Conservation (phyloP, 1,140 invertebrate species). For the Ditylenchus dipsaci region DNA sequence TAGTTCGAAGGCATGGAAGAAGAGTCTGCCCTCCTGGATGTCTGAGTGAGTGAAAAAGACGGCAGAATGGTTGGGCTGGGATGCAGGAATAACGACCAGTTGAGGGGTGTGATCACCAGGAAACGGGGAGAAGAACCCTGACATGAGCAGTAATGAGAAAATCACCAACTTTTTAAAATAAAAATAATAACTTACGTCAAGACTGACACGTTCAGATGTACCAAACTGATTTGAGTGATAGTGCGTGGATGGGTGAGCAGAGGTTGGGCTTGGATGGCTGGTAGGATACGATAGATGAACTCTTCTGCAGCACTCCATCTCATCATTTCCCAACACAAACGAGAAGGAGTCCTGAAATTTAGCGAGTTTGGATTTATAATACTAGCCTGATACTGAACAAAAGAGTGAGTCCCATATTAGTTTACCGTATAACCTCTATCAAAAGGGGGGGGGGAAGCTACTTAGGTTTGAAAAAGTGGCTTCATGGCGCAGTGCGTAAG, state of each 20-base stretch:
- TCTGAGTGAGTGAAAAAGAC: slow-evolving; percentile 54
- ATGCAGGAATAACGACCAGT: slow-evolving; percentile 45
- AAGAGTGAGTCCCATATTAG: too few species aligned
- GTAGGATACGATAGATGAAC: slow-evolving; percentile 34
- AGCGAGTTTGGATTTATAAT: too few species aligned
- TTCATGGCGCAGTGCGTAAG: too few species aligned
- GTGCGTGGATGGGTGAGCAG: slow-evolving; percentile 43
- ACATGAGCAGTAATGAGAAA: too few species aligned
- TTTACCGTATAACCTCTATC: too few species aligned
- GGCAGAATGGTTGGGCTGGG: slow-evolving; percentile 44
- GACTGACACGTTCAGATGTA: slow-evolving; percentile 46
- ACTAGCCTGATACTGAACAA: too few species aligned
- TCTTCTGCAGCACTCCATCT: slow-evolving; percentile 46
- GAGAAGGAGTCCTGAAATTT: slow-evolving; percentile 46
- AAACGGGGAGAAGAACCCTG: slow-evolving; percentile 51
- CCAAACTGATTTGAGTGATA: slow-evolving; percentile 40
- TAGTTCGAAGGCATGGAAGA: slow-evolving; percentile 43
- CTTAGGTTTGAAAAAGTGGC: too few species aligned
- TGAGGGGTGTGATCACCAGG: slow-evolving; percentile 42
- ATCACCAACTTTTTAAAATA: too few species aligned
- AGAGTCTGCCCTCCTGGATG: slow-evolving; percentile 40
- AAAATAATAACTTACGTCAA: slow-evolving; percentile 15
- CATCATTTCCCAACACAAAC: slow-evolving; percentile 50
- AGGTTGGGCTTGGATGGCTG: slow-evolving; percentile 33
- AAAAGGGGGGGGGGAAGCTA: too few species aligned